phyloP scores from a whole-genome alignment of 2,113 vertebrate genomes.

The Atlantisia rogersi region DNA sequence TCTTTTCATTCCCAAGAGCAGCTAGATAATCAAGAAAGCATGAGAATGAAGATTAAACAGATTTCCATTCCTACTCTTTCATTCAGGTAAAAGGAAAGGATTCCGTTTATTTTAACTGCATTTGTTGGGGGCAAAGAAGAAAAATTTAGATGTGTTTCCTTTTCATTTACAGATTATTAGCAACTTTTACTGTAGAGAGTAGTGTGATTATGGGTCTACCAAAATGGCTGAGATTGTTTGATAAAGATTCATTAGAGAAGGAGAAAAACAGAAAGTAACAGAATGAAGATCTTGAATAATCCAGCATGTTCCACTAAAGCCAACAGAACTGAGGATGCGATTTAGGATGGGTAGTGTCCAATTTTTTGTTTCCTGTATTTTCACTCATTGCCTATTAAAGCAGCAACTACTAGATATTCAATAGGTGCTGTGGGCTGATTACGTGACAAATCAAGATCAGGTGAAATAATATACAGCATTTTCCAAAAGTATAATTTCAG shows the following conservation, averaged over 20 bases:
- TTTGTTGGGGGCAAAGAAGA: not conserved
- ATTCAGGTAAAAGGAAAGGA: not conserved
- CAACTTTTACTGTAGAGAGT: not conserved
- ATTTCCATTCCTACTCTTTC: not conserved
- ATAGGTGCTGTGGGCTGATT: not conserved
- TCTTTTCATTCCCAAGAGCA: not conserved
- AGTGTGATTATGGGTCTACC: not conserved
- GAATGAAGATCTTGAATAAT: not conserved
- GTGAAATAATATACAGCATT: not conserved
- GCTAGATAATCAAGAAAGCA: not conserved
- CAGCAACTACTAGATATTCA: not conserved
- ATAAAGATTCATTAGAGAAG: not conserved
- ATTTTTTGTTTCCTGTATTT: not conserved
- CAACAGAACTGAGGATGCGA: not conserved
- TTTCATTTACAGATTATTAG: not conserved
- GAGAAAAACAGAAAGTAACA: not conserved
- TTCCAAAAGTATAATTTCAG: not conserved
- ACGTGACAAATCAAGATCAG: not conserved
- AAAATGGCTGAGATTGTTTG: not conserved
- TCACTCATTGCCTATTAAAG: not conserved
- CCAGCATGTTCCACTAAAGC: not conserved
- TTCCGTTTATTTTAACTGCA: not conserved
- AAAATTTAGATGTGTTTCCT: not conserved
- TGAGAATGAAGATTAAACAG: constrained; percentile 4
- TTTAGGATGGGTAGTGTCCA: not conserved